phyloP scores from a whole-genome alignment of 2,888 invertebrate species.

The Andricus curvator region DNA sequence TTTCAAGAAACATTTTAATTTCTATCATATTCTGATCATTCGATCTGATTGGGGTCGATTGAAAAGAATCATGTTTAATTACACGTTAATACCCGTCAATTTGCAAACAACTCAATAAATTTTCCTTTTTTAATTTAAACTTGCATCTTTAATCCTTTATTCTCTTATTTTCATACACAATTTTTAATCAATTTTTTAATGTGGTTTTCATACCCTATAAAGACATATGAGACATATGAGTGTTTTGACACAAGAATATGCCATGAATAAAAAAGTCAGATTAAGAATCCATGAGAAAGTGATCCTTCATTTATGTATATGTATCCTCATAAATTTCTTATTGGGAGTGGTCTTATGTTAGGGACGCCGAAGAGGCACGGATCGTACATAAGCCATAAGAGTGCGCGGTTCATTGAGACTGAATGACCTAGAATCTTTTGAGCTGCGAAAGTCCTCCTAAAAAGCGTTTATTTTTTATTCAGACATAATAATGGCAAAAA shows the following conservation, averaged over 20 bases:
- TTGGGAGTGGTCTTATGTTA: slow-evolving; percentile 60
- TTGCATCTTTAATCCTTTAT: neutral
- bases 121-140: neutral
- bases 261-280: neutral
- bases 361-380: slow-evolving; percentile 52
- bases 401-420: slow-evolving; percentile 69
- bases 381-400: slow-evolving; percentile 65
- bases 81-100: neutral
- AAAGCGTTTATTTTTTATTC: slow-evolving; percentile 61
- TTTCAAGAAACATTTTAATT: neutral
- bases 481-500: slow-evolving; percentile 64
- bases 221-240: too few species aligned
- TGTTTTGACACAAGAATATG: neutral
- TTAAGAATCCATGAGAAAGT: neutral
- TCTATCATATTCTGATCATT: neutral
- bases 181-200: neutral
- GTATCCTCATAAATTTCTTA: slow-evolving; percentile 59
- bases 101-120: neutral
- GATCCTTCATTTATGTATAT: slow-evolving; percentile 47
- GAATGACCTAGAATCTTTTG: slow-evolving; percentile 73
- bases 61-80: neutral
- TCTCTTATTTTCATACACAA: neutral
- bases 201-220: neutral
- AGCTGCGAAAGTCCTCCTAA: slow-evolving; percentile 73
- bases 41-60: neutral